Evolutionary conservation across 2,113 vertebrate genomes (phyloP), one percentile per base, ranked within the genome.

Genomic region (Amphilophus citrinellus): DNA sequence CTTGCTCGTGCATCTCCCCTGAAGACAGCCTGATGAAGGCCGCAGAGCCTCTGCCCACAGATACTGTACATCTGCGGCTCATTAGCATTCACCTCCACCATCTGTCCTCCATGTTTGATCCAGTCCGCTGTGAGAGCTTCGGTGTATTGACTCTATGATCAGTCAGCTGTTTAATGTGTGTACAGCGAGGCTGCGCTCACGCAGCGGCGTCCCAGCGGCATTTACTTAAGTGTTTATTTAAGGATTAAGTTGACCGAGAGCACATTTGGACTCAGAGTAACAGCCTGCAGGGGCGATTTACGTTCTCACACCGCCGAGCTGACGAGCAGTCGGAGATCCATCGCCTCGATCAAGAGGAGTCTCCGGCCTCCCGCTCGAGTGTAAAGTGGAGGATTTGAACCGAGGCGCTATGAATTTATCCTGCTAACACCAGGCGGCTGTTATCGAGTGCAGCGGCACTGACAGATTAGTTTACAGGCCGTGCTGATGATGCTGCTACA

Each of bases 71-170:
- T 82, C 83, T 7, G 88, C 62, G 22, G 78, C 80, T 89, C 79
- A 78, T 90, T 68, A 81, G 87, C 42, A 77, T 88, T 80, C 84
- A 42, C 80, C 79, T 68, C 84, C 79, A 39, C 47, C 84, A 57
- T 71, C 80, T 82, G 84, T 84, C 78, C 79, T 85, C 82, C 80
- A 60, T 86, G 77, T 89, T 87, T 84, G 89, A 90, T 84, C 75
- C 87, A 22, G 76, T 87, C 71, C 42, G 3, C 79, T 3, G 66
- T 22, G 37, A 82, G 78, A 58, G 75, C 73, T 62, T 86, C 77
- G 13, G 50, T 3, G 79, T 73, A 79, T 88, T 78, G 87, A 88
- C 86, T 88, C 73, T 10, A 47, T 27, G 77, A 78, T 85, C 84
- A 87, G 57, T 88, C 84, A 77, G 86, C 84, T 78, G 35, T 73